A percentile compares a stretch with the other conserved stretches of the same genome.
Conservation (phyloP, 2,113 vertebrate genomes). For the Crotophaga sulcirostris region DNA sequence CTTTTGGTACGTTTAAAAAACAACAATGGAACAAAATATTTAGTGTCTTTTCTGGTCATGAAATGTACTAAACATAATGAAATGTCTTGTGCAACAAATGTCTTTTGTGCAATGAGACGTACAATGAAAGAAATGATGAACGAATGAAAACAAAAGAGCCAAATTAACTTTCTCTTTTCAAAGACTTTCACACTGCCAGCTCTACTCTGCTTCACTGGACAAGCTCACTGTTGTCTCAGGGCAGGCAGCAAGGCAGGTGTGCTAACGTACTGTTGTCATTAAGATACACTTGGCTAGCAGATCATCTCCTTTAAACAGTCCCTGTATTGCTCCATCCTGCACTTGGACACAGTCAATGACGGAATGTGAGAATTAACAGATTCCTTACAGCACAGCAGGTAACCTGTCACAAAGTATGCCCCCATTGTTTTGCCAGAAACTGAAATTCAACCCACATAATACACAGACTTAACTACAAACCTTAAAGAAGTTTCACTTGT, state of each 20-base stretch:
- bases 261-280: neutral
- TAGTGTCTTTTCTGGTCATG: constrained; percentile 13
- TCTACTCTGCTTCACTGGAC: neutral
- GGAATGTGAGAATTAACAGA: neutral
- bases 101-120: neutral
- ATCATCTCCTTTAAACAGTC: neutral
- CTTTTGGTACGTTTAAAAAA: neutral
- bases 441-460: neutral
- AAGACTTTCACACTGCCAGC: neutral
- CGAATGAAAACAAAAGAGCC: neutral
- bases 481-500: neutral
- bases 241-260: neutral
- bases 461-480: neutral
- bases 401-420: neutral
- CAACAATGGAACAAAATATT: neutral
- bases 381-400: neutral
- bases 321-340: neutral
- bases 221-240: neutral
- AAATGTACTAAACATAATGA: constrained; percentile 17
- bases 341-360: neutral
- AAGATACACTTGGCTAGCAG: neutral
- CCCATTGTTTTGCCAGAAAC: neutral
- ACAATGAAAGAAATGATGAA: neutral
- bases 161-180: neutral
- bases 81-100: neutral